These are phyloP conservation scores for Geococcyx californianus DNA, from an alignment of 2,113 vertebrate species.

Conservation along the genomic window DNA sequence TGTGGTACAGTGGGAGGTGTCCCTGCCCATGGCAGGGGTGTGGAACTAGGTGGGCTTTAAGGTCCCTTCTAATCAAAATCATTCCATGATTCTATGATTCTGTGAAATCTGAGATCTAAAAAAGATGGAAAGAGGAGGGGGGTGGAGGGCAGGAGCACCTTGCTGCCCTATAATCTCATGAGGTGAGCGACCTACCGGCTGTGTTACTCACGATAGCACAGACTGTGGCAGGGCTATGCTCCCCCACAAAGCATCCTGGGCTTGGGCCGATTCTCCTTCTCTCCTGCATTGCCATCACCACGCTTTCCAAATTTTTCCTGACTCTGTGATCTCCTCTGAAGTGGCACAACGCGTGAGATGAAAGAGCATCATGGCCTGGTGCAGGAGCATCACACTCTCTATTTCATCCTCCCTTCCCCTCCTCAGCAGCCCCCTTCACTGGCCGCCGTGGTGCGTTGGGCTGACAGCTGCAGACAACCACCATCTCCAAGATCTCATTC, in stretches of 20 bases:
- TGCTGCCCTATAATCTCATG: background rate
- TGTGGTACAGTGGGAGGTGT: background rate
- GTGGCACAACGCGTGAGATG: background rate
- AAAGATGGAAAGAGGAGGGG: background rate
- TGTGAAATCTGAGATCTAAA: background rate
- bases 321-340: background rate
- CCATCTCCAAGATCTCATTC: background rate
- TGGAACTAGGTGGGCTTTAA: too few relatives aligned
- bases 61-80: too few relatives aligned
- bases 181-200: fast-evolving
- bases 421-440: background rate
- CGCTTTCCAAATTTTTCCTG: background rate
- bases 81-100: too few relatives aligned
- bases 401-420: background rate
- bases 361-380: background rate
- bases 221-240: fast-evolving
- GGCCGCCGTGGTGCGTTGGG: background rate
- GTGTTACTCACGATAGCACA: fast-evolving
- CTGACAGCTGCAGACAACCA: background rate
- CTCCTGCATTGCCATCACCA: background rate
- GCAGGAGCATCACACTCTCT: background rate
- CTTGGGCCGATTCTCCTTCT: background rate
- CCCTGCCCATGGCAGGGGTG: too few relatives aligned
- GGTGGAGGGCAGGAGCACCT: background rate
- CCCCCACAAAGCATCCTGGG: background rate